Base-by-base conservation (phyloP, 2,113 vertebrate genomes). In the Xiphias gladius region DNA sequence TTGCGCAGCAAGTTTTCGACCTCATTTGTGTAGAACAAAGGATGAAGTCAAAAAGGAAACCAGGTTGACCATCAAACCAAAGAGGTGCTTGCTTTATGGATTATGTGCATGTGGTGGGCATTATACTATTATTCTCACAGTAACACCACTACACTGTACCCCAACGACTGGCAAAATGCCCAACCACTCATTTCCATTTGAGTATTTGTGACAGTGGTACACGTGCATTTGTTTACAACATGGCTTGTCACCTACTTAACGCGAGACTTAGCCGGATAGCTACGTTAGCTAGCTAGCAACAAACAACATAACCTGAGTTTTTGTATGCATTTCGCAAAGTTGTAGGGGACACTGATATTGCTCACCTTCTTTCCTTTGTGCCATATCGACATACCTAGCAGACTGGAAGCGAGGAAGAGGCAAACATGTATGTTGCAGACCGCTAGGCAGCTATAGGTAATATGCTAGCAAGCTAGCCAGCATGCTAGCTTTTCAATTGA, bases 311-410 rank as follows among this genome's bases (percentile, higher is more conserved):
- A 32, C 26, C 1, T 14, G n/a, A n/a, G 1, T 26, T 0, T 54
- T n/a, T 13, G 1, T 8, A 26, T 19, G 0, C 16, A 2, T 24
- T 16, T 14, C 19, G 26, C 39, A 0, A 5, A 35, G 17, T 58
- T 57, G 0, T 7, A 11, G 9, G 2, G 2, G 22, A 65, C 7
- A 13, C 0, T 10, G 7, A 10, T 3, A 11, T 32, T 10, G 35
- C 92, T 93, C 80, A 95, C 94, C 92, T 86, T 93, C 85, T 81
- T 88, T 88, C 52, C 94, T 92, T 0, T 57, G 86, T 70, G 93
- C 41, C 94, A 94, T 94, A 2, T 65, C 28, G 64, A 52, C 26
- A 57, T 14, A 28, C 16, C 1, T 30, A 37, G 41, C 2, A 0
- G 20, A 32, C 30, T 54, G 3, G 13, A 63, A n/a, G 22, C 20